Evolutionary conservation across 2,113 vertebrate genomes (phyloP), one percentile per base, ranked within the genome.

Genomic region (Dendropsophus ebraccatus): DNA sequence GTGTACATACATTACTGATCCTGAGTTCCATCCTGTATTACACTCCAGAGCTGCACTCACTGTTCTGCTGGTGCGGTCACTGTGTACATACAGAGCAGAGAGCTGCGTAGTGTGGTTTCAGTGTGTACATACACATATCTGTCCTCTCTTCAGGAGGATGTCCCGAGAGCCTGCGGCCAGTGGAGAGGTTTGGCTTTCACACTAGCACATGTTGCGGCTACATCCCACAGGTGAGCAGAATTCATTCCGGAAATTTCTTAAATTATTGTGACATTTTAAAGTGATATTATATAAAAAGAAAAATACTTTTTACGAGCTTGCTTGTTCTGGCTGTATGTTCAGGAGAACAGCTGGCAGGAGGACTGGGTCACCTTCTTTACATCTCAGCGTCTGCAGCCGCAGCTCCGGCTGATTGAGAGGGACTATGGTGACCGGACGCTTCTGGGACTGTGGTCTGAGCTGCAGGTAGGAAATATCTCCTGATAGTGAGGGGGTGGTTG

Each of bases 141-240:
- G 8, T 35, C 0, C 41, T 6, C 45, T 16, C 62, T 67, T 6
- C 19, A 83, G 81, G 81, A 16, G 11, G 41, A 35, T 62, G 19
- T 62, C 56, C 78, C 17, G 88, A 88, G 1, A 95, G 94, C 8
- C 87, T 87, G 16, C 88, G 91, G 52, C 93, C 90, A 49, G 92
- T 96, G 88, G 93, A 95, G 85, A 93, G 91, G 37, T 99, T 96
- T 93, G 98, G 98, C 28, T 99, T 99, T 91, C 90, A 91, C 28
- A 92, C 95, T 77, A 54, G 91, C 58, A 99, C 97, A 23, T 99
- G 97, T 91, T 99, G 98, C 91, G 98, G 98, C 30, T 99, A 97
- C 91, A 89, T 99, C 69, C 95, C 97, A 87, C 97, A 97, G 96
- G 97, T 99, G 92, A 90, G 93, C 50, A 8, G 41, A 5, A 41